phyloP scores from a whole-genome alignment of 2,797 vertebrate genomes.

The Lerista edwardsae region DNA sequence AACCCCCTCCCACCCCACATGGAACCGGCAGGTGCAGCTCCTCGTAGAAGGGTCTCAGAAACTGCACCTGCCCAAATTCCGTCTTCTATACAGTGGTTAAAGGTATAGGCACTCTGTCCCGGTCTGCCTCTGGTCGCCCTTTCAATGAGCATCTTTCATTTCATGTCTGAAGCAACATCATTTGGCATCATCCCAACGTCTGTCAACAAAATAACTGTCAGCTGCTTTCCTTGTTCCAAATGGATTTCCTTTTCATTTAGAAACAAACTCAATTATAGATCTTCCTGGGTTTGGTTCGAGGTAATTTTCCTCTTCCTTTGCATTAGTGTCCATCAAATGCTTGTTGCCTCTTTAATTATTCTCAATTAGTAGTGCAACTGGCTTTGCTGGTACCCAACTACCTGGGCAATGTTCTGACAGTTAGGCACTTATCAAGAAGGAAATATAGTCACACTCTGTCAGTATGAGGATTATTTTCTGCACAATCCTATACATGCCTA shows the following conservation, averaged over 20 bases:
- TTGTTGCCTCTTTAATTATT: slow-evolving; percentile 42
- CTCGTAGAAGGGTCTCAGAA: no score
- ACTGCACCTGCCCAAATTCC: no score
- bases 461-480: slow-evolving; percentile 30
- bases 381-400: neutral
- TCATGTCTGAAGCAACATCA: neutral
- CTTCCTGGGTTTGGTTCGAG: slow-evolving; percentile 26
- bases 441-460: slow-evolving; percentile 31
- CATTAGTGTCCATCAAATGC: slow-evolving; percentile 49
- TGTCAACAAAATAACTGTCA: neutral
- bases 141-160: neutral
- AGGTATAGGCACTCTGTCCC: no score
- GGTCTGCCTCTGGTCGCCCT: no score
- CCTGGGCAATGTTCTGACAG: neutral
- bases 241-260: slow-evolving; percentile 27
- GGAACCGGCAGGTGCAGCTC: no score
- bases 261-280: slow-evolving; percentile 39
- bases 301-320: slow-evolving; percentile 43
- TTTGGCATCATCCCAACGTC: neutral
- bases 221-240: neutral
- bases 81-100: no score
- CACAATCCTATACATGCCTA: no score
- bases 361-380: neutral
- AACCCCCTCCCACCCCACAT: no score
- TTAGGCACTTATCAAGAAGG: slow-evolving; percentile 6